A percentile compares a stretch with the other conserved stretches of the same genome.
Evolutionary conservation across 2,113 vertebrate species (phyloP).

Genomic region (Jacana jacana): DNA sequence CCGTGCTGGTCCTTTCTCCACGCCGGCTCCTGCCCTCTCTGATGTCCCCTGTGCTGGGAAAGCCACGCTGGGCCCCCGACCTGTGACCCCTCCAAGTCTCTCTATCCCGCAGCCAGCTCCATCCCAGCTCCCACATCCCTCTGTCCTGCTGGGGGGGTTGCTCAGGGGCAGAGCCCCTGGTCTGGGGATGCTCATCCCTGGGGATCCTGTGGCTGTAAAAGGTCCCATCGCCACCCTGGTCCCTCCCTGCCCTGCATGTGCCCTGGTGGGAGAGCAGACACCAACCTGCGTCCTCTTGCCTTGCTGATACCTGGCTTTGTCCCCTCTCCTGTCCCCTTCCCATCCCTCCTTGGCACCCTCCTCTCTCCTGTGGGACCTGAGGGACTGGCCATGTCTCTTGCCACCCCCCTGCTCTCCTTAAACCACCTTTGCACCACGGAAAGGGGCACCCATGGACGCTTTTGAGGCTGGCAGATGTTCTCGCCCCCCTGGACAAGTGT

Average conservation of each 20-base stretch:
- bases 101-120: neutral
- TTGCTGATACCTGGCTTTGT: neutral
- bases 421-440: fast-evolving
- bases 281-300: neutral
- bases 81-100: too few relatives aligned
- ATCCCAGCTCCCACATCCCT: neutral
- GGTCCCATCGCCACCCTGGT: fast-evolving
- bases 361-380: neutral
- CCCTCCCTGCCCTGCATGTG: neutral
- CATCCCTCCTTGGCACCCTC: neutral
- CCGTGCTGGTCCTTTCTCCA: fast-evolving
- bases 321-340: neutral
- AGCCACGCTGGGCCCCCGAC: fast-evolving
- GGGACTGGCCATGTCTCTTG: neutral
- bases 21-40: fast-evolving
- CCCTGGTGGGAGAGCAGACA: neutral
- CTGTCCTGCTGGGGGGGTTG: neutral
- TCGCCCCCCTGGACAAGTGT: neutral
- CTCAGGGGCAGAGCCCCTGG: neutral
- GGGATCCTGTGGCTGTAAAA: neutral
- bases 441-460: fast-evolving
- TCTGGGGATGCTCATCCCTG: neutral
- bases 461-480: neutral
- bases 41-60: neutral
- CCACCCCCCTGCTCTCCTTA: neutral